Base-by-base conservation (phyloP, 2,797 vertebrate genomes). In the Scleropages formosus region DNA sequence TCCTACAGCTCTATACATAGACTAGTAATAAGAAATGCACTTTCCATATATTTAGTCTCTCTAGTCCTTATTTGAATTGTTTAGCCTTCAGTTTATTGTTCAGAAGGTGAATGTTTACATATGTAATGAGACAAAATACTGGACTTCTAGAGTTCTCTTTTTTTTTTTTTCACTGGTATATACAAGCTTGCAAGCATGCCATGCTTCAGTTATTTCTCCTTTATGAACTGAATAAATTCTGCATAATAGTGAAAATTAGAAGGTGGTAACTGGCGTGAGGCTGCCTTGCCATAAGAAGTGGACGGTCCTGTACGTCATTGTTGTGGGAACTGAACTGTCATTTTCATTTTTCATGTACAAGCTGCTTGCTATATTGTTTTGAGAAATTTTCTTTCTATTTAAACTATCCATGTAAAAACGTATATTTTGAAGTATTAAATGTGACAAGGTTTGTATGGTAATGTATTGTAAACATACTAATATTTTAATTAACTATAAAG, bases 401-500 rank as follows among this genome's bases (percentile, higher is more conserved):
- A 70, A 51, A 68, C 24, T 72, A 22, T 70, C n/a, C 56, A 59
- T 60, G 70, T 31, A 60, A 72, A 58, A 72, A 59, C 18, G 16
- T 59, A 22, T 59, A 60, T 59, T 60, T 72, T 72, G 18, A 60
- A 59, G 18, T 68, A 61, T 70, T 62, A 46, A 72, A 51, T 53
- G 60, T 31, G 67, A 44, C 18, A 47, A 56, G 26, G 46, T 60
- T 10, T 68, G 51, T 72, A 16, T 27, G 3, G 49, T 13, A 56
- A 11, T 75, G 51, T 67, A 58, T 15, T 58, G 61, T 62, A 62
- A 56, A 64, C 69, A 72, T 51, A 64, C 16, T 51, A 63, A 39
- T 63, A 76, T 60, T 70, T 27, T 68, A 64, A 27, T 70, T 10
- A 51, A 47, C 61, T 27, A 58, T 75, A 66, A 59, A 72, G 12